A percentile compares a stretch with the other conserved stretches of the same genome.
Conservation (phyloP, 2,888 invertebrate species). For the Eupithecia tripunctaria region DNA sequence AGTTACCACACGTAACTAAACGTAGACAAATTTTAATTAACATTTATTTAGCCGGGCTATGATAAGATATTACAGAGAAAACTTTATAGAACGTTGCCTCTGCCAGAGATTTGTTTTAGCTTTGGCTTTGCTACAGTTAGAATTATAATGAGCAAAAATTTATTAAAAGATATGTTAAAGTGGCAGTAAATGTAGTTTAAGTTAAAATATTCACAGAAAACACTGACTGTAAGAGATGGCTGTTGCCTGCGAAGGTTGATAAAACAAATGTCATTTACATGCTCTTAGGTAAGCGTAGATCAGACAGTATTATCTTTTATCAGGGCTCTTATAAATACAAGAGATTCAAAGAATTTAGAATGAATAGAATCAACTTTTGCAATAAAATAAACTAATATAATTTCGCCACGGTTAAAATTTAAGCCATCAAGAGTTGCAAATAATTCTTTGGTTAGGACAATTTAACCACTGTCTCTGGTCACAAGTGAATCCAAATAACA, state of each 20-base stretch:
- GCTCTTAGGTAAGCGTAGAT: background rate
- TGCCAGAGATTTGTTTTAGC: background rate
- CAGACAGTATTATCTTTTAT: background rate
- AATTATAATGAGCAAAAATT: background rate
- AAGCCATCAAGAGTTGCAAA: background rate
- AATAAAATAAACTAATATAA: background rate
- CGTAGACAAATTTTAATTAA: background rate
- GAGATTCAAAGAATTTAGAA: background rate
- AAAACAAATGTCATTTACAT: background rate
- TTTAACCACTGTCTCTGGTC: no score
- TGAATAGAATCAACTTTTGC: background rate
- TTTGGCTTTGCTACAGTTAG: background rate
- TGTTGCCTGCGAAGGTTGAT: background rate
- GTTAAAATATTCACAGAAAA: constrained; percentile 14
- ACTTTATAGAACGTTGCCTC: background rate
- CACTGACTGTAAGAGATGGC: background rate
- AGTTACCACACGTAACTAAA: background rate
- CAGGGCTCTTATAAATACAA: background rate
- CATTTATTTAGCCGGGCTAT: background rate
- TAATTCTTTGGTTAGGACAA: no score
- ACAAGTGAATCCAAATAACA: no score
- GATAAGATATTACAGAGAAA: background rate
- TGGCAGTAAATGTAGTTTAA: background rate
- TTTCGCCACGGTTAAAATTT: background rate
- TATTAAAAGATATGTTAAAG: constrained; percentile 4